phyloP scores from a whole-genome alignment of 2,113 vertebrate species.

The Brachyhypopomus gauderio region DNA sequence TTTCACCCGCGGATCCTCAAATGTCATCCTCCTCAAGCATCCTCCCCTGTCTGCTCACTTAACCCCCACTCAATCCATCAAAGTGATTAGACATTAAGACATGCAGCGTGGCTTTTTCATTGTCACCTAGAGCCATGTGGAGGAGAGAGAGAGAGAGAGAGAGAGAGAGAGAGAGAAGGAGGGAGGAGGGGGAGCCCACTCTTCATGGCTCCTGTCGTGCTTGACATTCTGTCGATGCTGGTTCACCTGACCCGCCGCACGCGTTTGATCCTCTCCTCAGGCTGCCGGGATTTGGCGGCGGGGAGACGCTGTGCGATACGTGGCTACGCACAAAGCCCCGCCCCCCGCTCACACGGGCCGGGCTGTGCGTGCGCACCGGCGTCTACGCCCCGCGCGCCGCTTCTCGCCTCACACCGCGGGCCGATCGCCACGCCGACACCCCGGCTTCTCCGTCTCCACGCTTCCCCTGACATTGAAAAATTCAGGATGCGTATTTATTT shows the following conservation, averaged over 20 bases:
- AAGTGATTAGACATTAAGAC: constrained; percentile 67
- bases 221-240: constrained; percentile 75
- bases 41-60: constrained; percentile 8
- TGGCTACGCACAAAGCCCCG: constrained; percentile 18
- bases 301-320: constrained; percentile 54
- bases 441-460: constrained; percentile 23
- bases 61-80: constrained; percentile 46
- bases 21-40: neutral
- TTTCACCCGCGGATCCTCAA: constrained; percentile 6
- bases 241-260: constrained; percentile 64
- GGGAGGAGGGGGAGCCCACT: constrained; percentile 36
- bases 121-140: constrained; percentile 64
- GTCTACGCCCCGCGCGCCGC: constrained; percentile 4
- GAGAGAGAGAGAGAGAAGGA: neutral
- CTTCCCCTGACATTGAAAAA: neutral
- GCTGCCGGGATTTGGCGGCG: constrained; percentile 60
- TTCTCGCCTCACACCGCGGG: constrained; percentile 12
- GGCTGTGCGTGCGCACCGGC: neutral
- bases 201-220: constrained; percentile 61
- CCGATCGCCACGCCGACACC: constrained; percentile 28
- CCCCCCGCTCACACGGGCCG: no score
- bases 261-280: constrained; percentile 69
- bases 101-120: constrained; percentile 64
- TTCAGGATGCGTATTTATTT: no score
- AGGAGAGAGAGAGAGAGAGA: constrained; percentile 26